phyloP scores from a whole-genome alignment of 92 coral and sea anemone genomes.

The Epizoanthus stellaris region DNA sequence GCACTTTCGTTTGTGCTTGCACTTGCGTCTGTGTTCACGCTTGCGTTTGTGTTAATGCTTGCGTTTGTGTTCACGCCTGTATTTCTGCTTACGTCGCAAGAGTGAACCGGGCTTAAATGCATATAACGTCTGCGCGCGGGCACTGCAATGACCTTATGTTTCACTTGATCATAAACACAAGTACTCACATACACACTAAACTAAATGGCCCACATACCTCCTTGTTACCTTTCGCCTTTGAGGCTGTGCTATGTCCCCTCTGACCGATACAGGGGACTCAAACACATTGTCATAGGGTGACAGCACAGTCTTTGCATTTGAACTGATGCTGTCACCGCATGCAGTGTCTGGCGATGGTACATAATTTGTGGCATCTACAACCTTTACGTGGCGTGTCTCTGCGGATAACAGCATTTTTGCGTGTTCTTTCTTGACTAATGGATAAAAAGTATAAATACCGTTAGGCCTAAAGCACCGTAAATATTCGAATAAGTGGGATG shows the following conservation, averaged over 20 bases:
- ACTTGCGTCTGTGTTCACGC: too few species aligned
- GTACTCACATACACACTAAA: background rate
- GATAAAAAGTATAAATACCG: background rate
- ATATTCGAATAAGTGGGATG: too few species aligned
- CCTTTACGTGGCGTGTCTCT: slow-evolving; percentile 93
- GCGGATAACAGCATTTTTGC: slow-evolving; percentile 72
- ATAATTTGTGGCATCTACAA: slow-evolving; percentile 88
- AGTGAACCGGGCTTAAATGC: too few species aligned
- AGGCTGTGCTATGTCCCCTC: slow-evolving; percentile 12
- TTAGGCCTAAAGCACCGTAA: background rate
- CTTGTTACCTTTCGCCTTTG: slow-evolving; percentile 66
- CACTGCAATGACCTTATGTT: too few species aligned
- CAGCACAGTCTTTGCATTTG: background rate
- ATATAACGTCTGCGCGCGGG: too few species aligned
- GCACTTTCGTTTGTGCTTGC: too few species aligned
- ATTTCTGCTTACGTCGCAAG: too few species aligned
- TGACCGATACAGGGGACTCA: slow-evolving; percentile 51
- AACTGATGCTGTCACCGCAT: background rate
- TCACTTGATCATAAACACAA: too few species aligned
- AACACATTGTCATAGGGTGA: slow-evolving; percentile 49
- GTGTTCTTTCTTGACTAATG: slow-evolving; percentile 74
- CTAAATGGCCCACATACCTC: slow-evolving; percentile 51
- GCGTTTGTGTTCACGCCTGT: too few species aligned
- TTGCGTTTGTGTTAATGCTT: too few species aligned
- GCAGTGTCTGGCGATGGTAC: slow-evolving; percentile 73